Evolutionary conservation across 1,140 invertebrate genomes (phyloP).

Genomic region (Orius insidiosus): DNA sequence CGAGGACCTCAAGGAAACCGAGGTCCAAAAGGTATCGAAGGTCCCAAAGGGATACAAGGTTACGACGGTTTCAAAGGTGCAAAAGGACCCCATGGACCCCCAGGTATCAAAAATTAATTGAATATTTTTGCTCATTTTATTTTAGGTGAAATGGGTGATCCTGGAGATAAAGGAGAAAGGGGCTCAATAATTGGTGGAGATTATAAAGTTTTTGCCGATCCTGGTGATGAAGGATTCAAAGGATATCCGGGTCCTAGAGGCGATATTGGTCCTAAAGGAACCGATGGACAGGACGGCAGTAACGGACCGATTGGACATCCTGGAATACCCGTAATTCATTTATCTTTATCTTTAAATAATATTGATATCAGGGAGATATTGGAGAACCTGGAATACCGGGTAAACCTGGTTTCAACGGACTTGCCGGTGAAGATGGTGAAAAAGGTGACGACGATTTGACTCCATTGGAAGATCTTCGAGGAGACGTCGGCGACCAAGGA

Average conservation of each 20-base stretch:
- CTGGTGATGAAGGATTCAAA: slow-evolving; percentile 19
- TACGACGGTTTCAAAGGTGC: slow-evolving; percentile 36
- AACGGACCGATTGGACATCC: slow-evolving; percentile 21
- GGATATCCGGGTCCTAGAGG: slow-evolving; percentile 28
- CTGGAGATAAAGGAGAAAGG: slow-evolving; percentile 21
- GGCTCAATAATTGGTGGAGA: slow-evolving; percentile 17
- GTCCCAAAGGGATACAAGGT: slow-evolving; percentile 67
- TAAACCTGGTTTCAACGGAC: slow-evolving; percentile 27
- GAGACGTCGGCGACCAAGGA: slow-evolving; percentile 42
- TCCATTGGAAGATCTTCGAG: slow-evolving; percentile 41
- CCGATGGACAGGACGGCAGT: slow-evolving; percentile 29
- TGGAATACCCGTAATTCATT: slow-evolving; percentile 18
- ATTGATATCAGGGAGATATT: slow-evolving; percentile 32
- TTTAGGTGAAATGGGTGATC: slow-evolving; percentile 34
- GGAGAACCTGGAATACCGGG: slow-evolving; percentile 36
- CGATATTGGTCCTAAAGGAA: slow-evolving; percentile 32
- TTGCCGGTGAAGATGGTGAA: slow-evolving; percentile 37
- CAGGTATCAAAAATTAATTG: too few species aligned
- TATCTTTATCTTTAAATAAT: too few species aligned
- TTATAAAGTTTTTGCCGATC: slow-evolving; percentile 16
- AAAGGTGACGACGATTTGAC: slow-evolving; percentile 36
- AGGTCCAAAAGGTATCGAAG: slow-evolving; percentile 54
- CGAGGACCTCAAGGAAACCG: slow-evolving; percentile 48
- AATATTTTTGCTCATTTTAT: too few species aligned
- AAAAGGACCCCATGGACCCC: slow-evolving; percentile 40